Evolutionary conservation across 2,113 vertebrate species (phyloP), one percentile per base, ranked within the genome.

Genomic region (Sinocyclocheilus grahami): DNA sequence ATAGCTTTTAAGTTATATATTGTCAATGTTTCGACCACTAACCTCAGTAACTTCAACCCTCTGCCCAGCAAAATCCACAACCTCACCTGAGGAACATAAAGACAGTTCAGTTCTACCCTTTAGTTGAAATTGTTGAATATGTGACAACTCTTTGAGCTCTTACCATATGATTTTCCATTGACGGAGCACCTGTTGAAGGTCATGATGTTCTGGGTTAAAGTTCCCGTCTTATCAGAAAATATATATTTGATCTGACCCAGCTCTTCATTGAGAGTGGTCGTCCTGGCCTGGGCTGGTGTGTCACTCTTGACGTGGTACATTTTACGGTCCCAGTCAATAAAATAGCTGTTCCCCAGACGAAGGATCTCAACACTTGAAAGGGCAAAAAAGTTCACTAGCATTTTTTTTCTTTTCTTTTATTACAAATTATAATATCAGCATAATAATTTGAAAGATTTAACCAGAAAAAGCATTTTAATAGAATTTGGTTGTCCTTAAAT

Each of bases 151-250:
- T 65, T 24, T 81, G 33, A 33, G 22, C 14, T 62, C 92, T 86
- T 92, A 99, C 97, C 97, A 0, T 97, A 99, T 24, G 91, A 87
- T 80, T 90, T 97, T 24, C 97, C 96, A 0, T 96, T 94, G 91
- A 99, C 97, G 87, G 97, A 97, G 91, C 98, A 99, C 87, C 95
- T 97, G 91, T 95, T 97, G 93, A 99, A 99, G 82, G 93, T 91
- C 98, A 99, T 99, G 92, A 99, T 96, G 90, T 99, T 99, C 93
- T 97, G 97, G 1, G 98, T 99, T 89, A 99, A 96, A 7, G 98
- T 99, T 65, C 98, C 98, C 0, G 98, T 99, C 92, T 99, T 99
- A 92, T 99, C 98, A 0, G 97, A 98, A 93, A 99, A 99, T 90
- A 99, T 95, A 85, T 98, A 99, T 86, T 97, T 96, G 92, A 99